Percentiles rank a stretch among this genome's conserved stretches.
phyloP scores from a whole-genome alignment of 92 coral and sea anemone species.

The Siderastrea siderea region DNA sequence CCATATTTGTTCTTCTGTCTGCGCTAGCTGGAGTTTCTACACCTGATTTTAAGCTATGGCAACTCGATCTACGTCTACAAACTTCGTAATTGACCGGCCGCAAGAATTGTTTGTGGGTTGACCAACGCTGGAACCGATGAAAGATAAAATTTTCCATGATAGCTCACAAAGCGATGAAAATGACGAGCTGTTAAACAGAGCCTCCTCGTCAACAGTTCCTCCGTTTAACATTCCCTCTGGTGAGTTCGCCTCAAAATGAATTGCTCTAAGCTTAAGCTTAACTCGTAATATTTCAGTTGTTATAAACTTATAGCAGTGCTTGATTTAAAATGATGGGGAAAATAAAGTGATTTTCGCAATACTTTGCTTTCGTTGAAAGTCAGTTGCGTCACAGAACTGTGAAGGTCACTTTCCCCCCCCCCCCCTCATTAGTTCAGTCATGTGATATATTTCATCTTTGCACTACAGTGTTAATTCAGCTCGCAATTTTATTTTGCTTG shows the following conservation, averaged over 20 bases:
- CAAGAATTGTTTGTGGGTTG: neutral
- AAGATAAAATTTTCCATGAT: conserved; percentile 45
- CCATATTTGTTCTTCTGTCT: neutral
- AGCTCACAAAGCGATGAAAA: conserved; percentile 76
- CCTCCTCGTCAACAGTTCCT: conserved; percentile 18
- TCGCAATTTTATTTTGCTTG: too few species aligned
- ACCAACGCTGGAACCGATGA: conserved; percentile 30
- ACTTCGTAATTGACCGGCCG: neutral
- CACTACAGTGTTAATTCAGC: too few species aligned
- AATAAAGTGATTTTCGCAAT: too few species aligned
- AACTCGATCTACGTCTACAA: neutral
- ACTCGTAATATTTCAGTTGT: neutral
- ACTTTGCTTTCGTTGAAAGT: too few species aligned
- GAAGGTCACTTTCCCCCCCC: too few species aligned
- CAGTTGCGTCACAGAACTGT: too few species aligned
- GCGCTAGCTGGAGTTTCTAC: neutral
- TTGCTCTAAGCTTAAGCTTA: neutral
- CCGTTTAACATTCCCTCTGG: conserved; percentile 6
- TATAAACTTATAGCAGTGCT: neutral
- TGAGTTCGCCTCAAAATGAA: neutral
- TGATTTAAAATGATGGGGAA: neutral
- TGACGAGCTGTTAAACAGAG: conserved; percentile 20
- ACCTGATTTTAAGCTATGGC: neutral
- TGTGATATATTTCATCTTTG: too few species aligned
- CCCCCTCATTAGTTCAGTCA: too few species aligned